Base-by-base conservation (phyloP, 2,797 vertebrate genomes). In the Phrynocephalus vlangalii region DNA sequence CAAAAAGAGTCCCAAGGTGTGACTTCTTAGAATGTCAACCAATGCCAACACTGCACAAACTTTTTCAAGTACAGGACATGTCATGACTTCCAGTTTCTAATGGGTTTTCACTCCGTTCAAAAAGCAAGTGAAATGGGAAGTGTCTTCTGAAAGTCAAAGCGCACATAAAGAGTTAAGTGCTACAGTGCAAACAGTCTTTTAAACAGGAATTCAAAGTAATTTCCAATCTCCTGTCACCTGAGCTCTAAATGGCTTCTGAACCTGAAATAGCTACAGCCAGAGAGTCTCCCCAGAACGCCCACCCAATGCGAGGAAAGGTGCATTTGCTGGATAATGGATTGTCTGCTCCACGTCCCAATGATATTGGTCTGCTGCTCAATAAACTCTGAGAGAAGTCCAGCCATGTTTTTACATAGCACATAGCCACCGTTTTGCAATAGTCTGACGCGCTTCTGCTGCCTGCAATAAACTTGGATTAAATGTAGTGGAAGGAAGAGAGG, bases 161-260 rank as follows among this genome's bases (percentile, higher is more conserved):
- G 75, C 28, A 26, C 67, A 44, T 79, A 89, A 90, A 86, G 89
- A 90, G 91, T 90, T 91, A 93, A 91, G 79, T 72, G 79, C 81
- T 92, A 91, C 91, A 91, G 89, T 5, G 91, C 1, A 85, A 72
- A 92, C 88, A 90, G 72, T 92, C 91, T 94, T 94, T 94, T 82
- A 91, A 88, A 89, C 91, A 92, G 92, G 91, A 91, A 22, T 86
- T 92, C 78, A 77, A 93, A 94, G 91, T 70, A 72, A 93, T 93
- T 93, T 92, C 88, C 79, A 0, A 79, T 63, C 87, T 91, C 84
- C 48, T 89, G 85, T 91, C 93, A 92, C 92, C 93, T 95, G 92
- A 91, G 90, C 70, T 91, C 89, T 26, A 81, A 81, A 68, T 86
- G 82, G 48, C 90, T 87, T 87, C 70, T 82, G 60, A 26, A 91